Evolutionary conservation across 2,888 invertebrate species (phyloP), one percentile per base, ranked within the genome.

Genomic region (Orchesella flavescens): DNA sequence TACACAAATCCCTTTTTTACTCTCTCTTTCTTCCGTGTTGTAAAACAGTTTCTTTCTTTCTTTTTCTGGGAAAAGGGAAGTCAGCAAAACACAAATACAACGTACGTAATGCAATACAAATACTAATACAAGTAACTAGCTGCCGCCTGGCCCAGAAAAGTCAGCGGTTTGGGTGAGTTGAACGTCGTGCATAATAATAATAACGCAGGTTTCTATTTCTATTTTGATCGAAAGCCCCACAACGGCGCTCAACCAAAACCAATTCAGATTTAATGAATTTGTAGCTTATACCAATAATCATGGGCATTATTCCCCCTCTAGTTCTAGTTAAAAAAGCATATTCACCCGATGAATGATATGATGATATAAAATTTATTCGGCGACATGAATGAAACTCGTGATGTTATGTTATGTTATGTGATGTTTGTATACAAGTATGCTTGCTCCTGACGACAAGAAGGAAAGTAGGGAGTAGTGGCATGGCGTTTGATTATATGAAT

Each of bases 211-310:
- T 49, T 46, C 68, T 68, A 68, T 68, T 49, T 46, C 68, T 68
- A 68, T 68, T 68, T 68, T 68, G 49, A 68, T 68, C 68, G 68
- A 68, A 49, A 68, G 21, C 57, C 76, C 63, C n/a, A n/a, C n/a
- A n/a, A n/a, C n/a, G n/a, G n/a, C n/a, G n/a, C n/a, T n/a, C n/a
- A n/a, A n/a, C n/a, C n/a, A n/a, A n/a, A 76, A 66, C 76, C 68
- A 68, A 49, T 68, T 68, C 68, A 57, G 76, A 68, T 57, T 76
- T 76, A 76, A 76, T 76, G 76, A 76, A 65, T 75, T 66, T 66
- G 23, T n/a, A 49, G 17, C 49, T 21, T 46, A 68, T 43, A 68
- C 49, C 49, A 68, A 68, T 68, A 68, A 68, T 68, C 68, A 68
- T 49, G 19, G 21, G 49, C 68, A 68, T 68, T 49, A n/a, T n/a